Evolutionary conservation across 2,113 vertebrate species (phyloP).

Genomic region (Coreoperca whiteheadi): DNA sequence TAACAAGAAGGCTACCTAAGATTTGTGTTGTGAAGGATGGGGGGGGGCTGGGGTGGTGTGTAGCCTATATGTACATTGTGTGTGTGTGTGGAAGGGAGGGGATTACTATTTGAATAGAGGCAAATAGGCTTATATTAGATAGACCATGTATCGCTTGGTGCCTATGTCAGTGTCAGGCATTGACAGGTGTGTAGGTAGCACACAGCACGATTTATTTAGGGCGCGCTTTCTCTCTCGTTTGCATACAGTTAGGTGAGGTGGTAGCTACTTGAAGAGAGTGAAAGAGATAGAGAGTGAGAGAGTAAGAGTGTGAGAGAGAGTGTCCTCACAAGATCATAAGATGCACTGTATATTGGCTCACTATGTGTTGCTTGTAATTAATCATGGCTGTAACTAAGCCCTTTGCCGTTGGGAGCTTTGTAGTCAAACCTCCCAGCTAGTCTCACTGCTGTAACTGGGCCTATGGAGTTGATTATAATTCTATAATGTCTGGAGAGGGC

Average conservation of each 20-base stretch:
- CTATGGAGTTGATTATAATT: constrained; percentile 43
- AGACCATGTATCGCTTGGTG: constrained; percentile 54
- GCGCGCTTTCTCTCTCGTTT: constrained; percentile 68
- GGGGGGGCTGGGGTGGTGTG: constrained; percentile 50
- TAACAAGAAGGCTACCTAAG: constrained; percentile 26
- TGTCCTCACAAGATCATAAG: constrained; percentile 42
- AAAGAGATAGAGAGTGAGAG: constrained; percentile 23
- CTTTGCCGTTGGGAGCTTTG: constrained; percentile 55
- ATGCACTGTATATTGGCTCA: constrained; percentile 64
- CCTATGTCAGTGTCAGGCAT: constrained; percentile 57
- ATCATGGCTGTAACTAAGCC: constrained; percentile 66
- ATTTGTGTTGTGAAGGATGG: constrained; percentile 61
- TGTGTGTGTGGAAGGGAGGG: constrained; percentile 32
- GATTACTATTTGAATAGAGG: constrained; percentile 44
- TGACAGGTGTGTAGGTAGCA: constrained; percentile 79
- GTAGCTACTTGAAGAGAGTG: constrained; percentile 40
- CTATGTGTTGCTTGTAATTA: constrained; percentile 71
- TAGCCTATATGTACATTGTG: constrained; percentile 34
- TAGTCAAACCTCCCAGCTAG: constrained; percentile 58
- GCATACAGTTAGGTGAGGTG: constrained; percentile 69
- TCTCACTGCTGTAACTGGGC: constrained; percentile 38
- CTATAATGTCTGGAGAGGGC: constrained; percentile 37
- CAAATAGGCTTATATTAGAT: constrained; percentile 54
- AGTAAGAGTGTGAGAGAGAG: not conserved
- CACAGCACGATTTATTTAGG: constrained; percentile 72